Evolutionary conservation across 2,888 invertebrate species (phyloP).

Genomic region (Xanthia togata): DNA sequence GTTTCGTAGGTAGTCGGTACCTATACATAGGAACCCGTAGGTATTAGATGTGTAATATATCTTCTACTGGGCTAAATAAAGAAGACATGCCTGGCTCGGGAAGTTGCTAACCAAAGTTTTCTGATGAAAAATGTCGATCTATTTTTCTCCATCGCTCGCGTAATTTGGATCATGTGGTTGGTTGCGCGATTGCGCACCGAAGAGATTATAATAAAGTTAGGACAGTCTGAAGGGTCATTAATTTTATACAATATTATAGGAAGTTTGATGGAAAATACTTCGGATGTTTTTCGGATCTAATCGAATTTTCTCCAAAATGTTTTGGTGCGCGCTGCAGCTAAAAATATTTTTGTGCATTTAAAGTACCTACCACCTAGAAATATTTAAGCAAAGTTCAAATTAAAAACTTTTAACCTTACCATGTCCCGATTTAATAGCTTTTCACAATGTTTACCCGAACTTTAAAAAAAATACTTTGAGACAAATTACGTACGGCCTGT

Average conservation of each 20-base stretch:
- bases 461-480: slow-evolving; percentile 6
- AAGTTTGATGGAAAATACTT: slow-evolving; percentile 73
- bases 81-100: slow-evolving; percentile 58
- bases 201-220: slow-evolving; percentile 83
- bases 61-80: slow-evolving; percentile 65
- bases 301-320: slow-evolving; percentile 30
- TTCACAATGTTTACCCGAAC: background rate
- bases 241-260: slow-evolving; percentile 77
- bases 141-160: slow-evolving; percentile 82
- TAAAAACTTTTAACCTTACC: background rate
- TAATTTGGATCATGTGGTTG: slow-evolving; percentile 84
- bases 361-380: background rate
- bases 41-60: slow-evolving; percentile 64
- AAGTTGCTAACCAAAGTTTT: slow-evolving; percentile 71
- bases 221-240: slow-evolving; percentile 79
- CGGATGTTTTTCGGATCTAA: slow-evolving; percentile 58
- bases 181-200: slow-evolving; percentile 81
- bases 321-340: slow-evolving; percentile 6
- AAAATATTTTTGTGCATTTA: background rate
- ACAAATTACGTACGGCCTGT: slow-evolving; percentile 28
- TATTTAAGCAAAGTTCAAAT: background rate
- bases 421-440: background rate
- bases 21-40: slow-evolving; percentile 50
- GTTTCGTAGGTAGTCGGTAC: slow-evolving; percentile 45
- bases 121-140: slow-evolving; percentile 82